These are phyloP conservation scores for Athrips mouffetella DNA, from an alignment of 2,888 invertebrate genomes.

Conservation along the genomic window DNA sequence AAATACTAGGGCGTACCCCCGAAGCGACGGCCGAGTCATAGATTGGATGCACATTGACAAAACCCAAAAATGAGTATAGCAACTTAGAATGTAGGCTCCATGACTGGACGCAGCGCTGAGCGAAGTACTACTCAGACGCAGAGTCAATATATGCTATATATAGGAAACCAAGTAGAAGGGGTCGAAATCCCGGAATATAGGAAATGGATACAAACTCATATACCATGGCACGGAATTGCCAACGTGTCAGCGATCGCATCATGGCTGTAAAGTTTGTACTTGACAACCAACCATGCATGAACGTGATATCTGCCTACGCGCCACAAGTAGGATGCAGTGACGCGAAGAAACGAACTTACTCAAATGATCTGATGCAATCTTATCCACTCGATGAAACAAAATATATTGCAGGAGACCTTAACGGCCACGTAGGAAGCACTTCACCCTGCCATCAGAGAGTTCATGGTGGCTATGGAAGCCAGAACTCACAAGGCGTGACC, in stretches of 20 bases:
- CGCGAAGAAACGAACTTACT: conserved; percentile 10
- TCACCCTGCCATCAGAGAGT: not conserved
- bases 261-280: not conserved
- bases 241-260: conserved; percentile 6
- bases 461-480: not conserved
- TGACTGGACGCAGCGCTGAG: not conserved
- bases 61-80: not conserved
- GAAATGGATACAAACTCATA: no score
- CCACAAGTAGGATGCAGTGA: conserved; percentile 1
- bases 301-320: conserved; percentile 4
- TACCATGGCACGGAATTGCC: conserved; percentile 20
- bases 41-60: not conserved
- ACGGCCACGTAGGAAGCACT: conserved; percentile 14
- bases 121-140: not conserved
- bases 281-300: not conserved
- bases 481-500: not conserved
- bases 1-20: no score
- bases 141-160: conserved; percentile 21
- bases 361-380: not conserved
- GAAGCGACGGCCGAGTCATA: conserved; percentile 16
- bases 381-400: conserved; percentile 8
- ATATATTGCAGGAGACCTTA: conserved; percentile 14
- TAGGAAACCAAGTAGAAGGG: conserved; percentile 27
- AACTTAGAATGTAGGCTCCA: not conserved
- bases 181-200: no score